Conservation (phyloP, 2,797 vertebrate species). For the Euphonia xanthogaster region DNA sequence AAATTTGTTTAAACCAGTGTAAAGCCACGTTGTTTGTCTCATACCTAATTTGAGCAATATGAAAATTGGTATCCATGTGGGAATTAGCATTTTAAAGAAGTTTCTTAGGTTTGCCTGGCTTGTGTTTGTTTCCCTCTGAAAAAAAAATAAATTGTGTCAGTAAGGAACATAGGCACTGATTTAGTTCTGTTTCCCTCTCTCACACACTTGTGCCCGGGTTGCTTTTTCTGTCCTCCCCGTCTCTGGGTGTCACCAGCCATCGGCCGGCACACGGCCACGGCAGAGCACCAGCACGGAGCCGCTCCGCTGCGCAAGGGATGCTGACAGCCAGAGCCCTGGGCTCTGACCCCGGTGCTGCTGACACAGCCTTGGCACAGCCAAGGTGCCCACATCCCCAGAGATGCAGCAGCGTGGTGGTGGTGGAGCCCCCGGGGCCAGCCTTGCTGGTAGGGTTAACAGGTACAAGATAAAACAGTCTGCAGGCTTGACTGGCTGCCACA, state of each 20-base stretch:
- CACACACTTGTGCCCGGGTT: accelerated
- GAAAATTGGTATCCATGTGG: not conserved
- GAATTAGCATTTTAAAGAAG: not conserved
- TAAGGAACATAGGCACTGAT: not conserved
- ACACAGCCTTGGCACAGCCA: not conserved
- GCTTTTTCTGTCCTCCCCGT: accelerated
- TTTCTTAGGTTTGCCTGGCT: not conserved
- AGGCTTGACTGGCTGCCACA: not conserved
- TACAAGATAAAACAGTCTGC: not conserved
- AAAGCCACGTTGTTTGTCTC: not conserved
- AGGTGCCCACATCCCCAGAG: not conserved
- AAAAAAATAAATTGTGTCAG: not conserved
- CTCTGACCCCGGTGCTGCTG: not conserved
- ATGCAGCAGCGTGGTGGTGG: accelerated
- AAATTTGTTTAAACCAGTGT: not conserved
- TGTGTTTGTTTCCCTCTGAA: not conserved
- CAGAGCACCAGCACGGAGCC: accelerated
- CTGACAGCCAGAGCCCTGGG: not conserved
- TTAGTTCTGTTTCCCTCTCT: not conserved
- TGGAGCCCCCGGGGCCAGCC: not conserved
- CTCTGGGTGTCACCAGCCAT: not conserved
- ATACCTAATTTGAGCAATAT: not conserved
- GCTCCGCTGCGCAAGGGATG: not conserved
- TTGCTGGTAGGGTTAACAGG: not conserved
- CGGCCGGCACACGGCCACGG: accelerated